phyloP scores from a whole-genome alignment of 1,140 invertebrate genomes.

The Patella vulgata region DNA sequence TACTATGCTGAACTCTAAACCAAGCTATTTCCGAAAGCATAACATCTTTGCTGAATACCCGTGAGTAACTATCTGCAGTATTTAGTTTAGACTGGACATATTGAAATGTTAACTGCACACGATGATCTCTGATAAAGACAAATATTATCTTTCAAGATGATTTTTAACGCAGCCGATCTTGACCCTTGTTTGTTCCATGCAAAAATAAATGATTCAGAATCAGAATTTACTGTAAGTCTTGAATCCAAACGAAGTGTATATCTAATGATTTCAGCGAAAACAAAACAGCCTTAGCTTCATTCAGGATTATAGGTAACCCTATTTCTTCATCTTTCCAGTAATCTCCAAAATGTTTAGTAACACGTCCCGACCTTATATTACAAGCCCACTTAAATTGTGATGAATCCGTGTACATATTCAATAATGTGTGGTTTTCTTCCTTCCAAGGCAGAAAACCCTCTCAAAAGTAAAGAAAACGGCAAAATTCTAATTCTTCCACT shows the following conservation, averaged over 20 bases:
- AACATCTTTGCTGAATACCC: conserved; percentile 1
- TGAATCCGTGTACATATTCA: not conserved
- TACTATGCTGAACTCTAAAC: not conserved
- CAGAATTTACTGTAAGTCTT: too few relatives aligned
- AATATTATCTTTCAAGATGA: not conserved
- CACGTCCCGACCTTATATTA: too few relatives aligned
- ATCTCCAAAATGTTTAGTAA: too few relatives aligned
- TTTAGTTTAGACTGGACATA: conserved; percentile 5
- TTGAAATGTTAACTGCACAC: not conserved
- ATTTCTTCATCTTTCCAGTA: too few relatives aligned
- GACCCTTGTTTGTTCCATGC: too few relatives aligned
- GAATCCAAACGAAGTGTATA: too few relatives aligned
- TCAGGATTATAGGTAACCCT: too few relatives aligned
- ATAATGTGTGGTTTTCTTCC: not conserved
- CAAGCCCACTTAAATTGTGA: not conserved
- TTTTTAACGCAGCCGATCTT: not conserved
- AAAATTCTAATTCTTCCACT: not conserved
- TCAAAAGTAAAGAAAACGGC: conserved; percentile 4
- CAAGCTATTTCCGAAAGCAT: conserved; percentile 1
- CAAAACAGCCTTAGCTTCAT: too few relatives aligned
- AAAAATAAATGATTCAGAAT: too few relatives aligned
- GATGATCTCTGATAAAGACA: not conserved
- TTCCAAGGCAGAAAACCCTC: conserved; percentile 1
- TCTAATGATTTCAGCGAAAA: too few relatives aligned
- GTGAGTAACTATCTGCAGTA: not conserved